Evolutionary conservation across 2,797 vertebrate species (phyloP).

Genomic region (Acrossocheilus fasciatus): DNA sequence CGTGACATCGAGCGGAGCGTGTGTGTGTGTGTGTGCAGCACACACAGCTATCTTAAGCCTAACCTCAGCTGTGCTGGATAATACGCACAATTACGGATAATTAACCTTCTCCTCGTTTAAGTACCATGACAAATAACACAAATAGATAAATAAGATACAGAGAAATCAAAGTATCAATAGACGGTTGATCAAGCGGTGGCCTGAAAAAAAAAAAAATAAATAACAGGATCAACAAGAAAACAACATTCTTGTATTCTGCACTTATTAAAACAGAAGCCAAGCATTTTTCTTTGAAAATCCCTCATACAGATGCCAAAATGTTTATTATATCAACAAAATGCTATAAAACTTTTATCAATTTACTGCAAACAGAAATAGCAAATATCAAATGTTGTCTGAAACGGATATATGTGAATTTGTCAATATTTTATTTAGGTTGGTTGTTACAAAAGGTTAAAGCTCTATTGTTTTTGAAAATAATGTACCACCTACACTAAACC

Average conservation of each 20-base stretch:
- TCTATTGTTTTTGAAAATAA: background rate
- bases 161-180: background rate
- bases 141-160: conserved; percentile 27
- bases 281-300: background rate
- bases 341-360: background rate
- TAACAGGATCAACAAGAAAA: background rate
- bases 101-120: conserved; percentile 21
- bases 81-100: conserved; percentile 27
- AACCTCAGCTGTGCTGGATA: conserved; percentile 28
- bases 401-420: background rate
- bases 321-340: background rate
- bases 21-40: conserved; percentile 48
- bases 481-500: background rate
- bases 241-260: background rate
- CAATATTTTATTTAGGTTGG: background rate
- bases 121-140: background rate
- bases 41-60: conserved; percentile 45
- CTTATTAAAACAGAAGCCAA: background rate
- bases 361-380: background rate
- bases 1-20: conserved; percentile 55
- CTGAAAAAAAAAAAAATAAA: background rate
- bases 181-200: background rate
- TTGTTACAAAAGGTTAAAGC: background rate
- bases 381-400: background rate
- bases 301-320: background rate